Evolutionary conservation across 2,888 invertebrate species (phyloP).

Genomic region (Drosophila macrospina): DNA sequence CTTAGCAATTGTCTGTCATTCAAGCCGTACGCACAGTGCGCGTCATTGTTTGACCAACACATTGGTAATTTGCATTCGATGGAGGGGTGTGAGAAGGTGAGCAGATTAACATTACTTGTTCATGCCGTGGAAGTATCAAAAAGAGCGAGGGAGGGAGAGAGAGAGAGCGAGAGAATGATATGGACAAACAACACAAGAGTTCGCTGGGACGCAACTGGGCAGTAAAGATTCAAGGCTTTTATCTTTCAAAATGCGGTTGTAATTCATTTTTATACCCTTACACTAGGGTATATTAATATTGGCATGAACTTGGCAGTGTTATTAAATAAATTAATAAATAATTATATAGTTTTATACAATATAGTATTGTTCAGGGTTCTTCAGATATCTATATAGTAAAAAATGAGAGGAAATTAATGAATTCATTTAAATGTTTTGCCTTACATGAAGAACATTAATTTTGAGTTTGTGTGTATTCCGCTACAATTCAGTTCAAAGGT

Average conservation of each 20-base stretch:
- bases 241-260: slow-evolving; percentile 6
- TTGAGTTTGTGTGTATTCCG: not conserved
- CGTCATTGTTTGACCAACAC: slow-evolving; percentile 60
- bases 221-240: slow-evolving; percentile 17
- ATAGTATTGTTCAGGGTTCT: not conserved
- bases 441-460: no score
- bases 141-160: not conserved
- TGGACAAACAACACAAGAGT: not conserved
- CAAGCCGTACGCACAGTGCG: slow-evolving; percentile 49
- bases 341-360: not conserved
- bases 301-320: not conserved
- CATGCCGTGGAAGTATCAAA: not conserved
- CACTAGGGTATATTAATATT: not conserved
- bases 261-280: not conserved
- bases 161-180: not conserved
- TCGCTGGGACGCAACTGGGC: not conserved
- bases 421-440: no score
- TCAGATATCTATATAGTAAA: not conserved
- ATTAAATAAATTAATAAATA: not conserved
- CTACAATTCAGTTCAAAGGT: slow-evolving; percentile 18
- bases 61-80: slow-evolving; percentile 26
- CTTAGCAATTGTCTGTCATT: slow-evolving; percentile 59
- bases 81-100: not conserved
- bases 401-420: not conserved
- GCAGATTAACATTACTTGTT: slow-evolving; percentile 13